Evolutionary conservation across 2,888 invertebrate species (phyloP).

Genomic region (Macrosoma leucophasiata): DNA sequence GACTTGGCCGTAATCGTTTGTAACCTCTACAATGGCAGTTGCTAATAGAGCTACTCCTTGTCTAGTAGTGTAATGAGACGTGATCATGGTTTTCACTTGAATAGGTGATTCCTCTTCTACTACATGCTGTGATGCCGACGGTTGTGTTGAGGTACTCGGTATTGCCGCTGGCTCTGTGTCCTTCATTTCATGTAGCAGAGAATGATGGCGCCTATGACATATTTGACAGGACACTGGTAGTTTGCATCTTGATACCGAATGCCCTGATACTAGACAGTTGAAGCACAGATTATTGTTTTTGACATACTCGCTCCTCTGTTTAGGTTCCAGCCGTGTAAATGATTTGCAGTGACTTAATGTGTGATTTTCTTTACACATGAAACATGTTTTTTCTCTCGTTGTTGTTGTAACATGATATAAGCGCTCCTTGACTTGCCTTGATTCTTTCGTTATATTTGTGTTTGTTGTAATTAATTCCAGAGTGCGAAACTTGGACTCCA

Average conservation of each 20-base stretch:
- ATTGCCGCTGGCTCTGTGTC: neutral
- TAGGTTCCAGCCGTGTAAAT: constrained; percentile 2
- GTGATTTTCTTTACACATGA: constrained; percentile 1
- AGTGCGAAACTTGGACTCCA: constrained; percentile 15
- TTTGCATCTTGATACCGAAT: constrained; percentile 8
- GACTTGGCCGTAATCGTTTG: constrained; percentile 3
- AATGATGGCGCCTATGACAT: constrained; percentile 13
- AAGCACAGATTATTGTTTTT: constrained; percentile 7
- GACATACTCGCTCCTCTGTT: constrained; percentile 6
- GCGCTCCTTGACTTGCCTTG: neutral
- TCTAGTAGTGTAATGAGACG: constrained; percentile 15
- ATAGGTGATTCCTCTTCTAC: neutral
- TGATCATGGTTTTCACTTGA: constrained; percentile 11
- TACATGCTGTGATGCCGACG: constrained; percentile 4
- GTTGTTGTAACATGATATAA: constrained; percentile 10
- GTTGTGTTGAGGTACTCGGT: constrained; percentile 5
- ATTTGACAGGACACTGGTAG: constrained; percentile 11
- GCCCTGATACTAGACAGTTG: constrained; percentile 13
- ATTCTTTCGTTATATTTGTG: neutral
- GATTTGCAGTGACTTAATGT: constrained; percentile 10
- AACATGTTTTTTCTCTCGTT: too few relatives aligned
- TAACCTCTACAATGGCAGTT: constrained; percentile 1
- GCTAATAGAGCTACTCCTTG: constrained; percentile 2
- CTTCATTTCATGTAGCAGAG: constrained; percentile 5
- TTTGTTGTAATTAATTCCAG: constrained; percentile 5